Evolutionary conservation across 2,113 vertebrate species (phyloP).

Genomic region (Camelus dromedarius): DNA sequence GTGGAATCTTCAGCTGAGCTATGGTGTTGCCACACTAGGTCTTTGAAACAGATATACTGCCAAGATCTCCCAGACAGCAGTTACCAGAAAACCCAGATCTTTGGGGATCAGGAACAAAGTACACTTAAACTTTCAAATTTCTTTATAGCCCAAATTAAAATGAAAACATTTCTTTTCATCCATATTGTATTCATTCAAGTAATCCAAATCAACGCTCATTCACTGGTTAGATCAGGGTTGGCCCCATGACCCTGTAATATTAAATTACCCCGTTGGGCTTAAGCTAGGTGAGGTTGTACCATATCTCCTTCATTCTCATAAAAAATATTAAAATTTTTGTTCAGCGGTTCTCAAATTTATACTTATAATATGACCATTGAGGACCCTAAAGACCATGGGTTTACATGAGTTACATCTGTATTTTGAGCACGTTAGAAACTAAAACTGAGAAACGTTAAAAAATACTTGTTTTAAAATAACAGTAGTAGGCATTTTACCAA

Average conservation of each 20-base stretch:
- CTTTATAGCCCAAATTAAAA: slow-evolving; percentile 1
- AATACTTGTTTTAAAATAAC: not conserved
- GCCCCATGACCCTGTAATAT: not conserved
- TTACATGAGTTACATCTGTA: not conserved
- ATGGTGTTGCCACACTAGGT: not conserved
- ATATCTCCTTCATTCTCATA: not conserved
- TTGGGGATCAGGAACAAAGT: not conserved
- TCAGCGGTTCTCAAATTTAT: not conserved
- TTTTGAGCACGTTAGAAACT: not conserved
- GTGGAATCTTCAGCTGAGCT: not conserved
- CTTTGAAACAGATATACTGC: not conserved
- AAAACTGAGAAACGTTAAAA: not conserved
- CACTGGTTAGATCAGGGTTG: not conserved
- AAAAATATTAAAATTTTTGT: not conserved
- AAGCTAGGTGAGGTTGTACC: not conserved
- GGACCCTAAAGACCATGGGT: not conserved
- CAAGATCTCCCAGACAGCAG: not conserved
- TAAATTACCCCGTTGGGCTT: not conserved
- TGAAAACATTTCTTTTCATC: slow-evolving; percentile 17
- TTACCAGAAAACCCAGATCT: slow-evolving; percentile 7
- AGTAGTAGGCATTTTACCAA: not conserved
- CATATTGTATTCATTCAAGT: not conserved
- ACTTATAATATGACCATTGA: not conserved
- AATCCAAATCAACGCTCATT: not conserved
- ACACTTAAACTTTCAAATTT: slow-evolving; percentile 23